A percentile compares a stretch with the other conserved stretches of the same genome.
These are phyloP conservation scores for Drosophila sulfurigaster DNA, from an alignment of 1,140 invertebrate species.

Conservation along the genomic window DNA sequence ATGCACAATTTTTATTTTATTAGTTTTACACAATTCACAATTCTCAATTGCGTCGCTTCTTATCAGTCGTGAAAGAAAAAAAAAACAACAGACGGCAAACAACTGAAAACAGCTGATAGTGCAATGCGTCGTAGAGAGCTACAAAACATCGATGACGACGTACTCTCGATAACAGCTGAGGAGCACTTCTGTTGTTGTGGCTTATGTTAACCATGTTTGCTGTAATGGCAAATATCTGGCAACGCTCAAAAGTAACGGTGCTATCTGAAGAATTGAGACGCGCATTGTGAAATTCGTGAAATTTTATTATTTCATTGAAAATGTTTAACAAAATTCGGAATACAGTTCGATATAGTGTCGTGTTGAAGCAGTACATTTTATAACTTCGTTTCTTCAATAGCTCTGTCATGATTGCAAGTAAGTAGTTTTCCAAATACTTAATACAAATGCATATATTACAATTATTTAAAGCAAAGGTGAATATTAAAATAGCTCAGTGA, in stretches of 20 bases:
- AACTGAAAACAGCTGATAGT: constrained; percentile 35
- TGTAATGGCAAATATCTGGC: not conserved
- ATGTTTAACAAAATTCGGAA: no score
- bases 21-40: constrained; percentile 10
- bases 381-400: no score
- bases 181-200: not conserved
- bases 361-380: no score
- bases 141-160: not conserved
- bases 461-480: no score
- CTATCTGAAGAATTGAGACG: not conserved
- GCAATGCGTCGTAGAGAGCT: not conserved
- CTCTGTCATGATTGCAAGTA: no score
- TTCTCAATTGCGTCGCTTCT: constrained; percentile 69
- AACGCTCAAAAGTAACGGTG: not conserved
- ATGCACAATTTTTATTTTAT: constrained; percentile 9
- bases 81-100: constrained; percentile 41
- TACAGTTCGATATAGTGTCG: no score
- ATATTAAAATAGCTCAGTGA: no score
- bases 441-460: no score
- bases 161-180: not conserved
- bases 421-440: no score
- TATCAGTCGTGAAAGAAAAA: constrained; percentile 60
- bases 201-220: not conserved
- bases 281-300: not conserved
- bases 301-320: no score